Base-by-base conservation (phyloP, 1,140 invertebrate species). In the Drosophila sp. region DNA sequence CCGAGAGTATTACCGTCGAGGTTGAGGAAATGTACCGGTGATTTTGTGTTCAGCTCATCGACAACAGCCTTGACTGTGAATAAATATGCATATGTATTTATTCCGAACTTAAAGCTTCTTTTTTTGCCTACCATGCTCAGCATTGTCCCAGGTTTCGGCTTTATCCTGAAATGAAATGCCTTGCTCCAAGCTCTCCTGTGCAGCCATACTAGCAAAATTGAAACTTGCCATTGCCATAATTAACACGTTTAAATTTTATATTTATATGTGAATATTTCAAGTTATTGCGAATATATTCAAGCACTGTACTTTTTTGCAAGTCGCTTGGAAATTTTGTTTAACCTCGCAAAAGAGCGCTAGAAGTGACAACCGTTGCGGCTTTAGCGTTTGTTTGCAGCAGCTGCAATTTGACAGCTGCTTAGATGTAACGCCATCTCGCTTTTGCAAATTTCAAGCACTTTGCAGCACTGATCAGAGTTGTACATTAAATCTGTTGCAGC, bases 1-100 rank as follows among this genome's bases (percentile, higher is more conserved):
- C 98, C 98, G 5, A 99, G 91, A 0, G 98, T 99, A 84, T 99
- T 99, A 7, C 98, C 98, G 81, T 98, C 97, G 16, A 99, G 92
- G 59, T 97, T 95, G 6, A 99, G 93, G 76, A 61, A 90, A 18
- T 91, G 87, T 7, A 91, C 86, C 1, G 71, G 70, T 1, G 78
- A 41, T 57, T 76, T 58, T 4, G 40, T 71, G 41, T 86, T 82
- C 0, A 91, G 56, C 0, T 83, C 87, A 13, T 78, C 63, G 13
- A 91, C 83, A 38, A 91, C 79, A 63, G 84, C 87, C 50, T 89
- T 54, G 3, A 76, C 90, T 91, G 64, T 7, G n/a, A 16, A 27
- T n/a, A 11, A n/a, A n/a, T 11, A 4, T 2, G 2, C 27, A 18
- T 29, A 25, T 8, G 13, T 9, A 8, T 11, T 48, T 13, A 6